Evolutionary conservation across 2,888 invertebrate genomes (phyloP).

Genomic region (Gnatocerus cornutus): DNA sequence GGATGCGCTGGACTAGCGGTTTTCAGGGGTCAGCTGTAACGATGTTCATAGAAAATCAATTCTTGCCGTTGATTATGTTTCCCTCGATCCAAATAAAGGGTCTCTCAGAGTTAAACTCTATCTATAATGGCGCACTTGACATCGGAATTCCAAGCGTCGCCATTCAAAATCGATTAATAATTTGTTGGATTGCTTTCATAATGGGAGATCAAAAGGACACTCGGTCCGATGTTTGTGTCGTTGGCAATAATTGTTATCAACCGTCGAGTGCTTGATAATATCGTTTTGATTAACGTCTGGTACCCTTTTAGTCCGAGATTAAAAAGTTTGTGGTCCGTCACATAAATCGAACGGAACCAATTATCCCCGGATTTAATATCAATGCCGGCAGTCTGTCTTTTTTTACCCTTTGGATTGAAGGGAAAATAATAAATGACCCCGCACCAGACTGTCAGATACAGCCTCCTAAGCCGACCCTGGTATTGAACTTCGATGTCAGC

Average conservation of each 20-base stretch:
- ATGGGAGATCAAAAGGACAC: constrained; percentile 34
- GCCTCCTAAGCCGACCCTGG: constrained; percentile 36
- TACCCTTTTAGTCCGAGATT: constrained; percentile 26
- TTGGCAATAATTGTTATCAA: constrained; percentile 32
- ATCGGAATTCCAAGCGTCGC: constrained; percentile 11
- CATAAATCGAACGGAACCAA: constrained; percentile 39
- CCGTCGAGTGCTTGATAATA: constrained; percentile 25
- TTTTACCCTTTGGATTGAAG: constrained; percentile 15
- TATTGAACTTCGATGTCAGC: constrained; percentile 53
- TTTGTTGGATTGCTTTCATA: constrained; percentile 33
- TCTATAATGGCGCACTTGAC: constrained; percentile 7
- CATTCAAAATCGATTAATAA: constrained; percentile 33
- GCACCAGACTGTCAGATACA: constrained; percentile 38
- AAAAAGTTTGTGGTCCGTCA: constrained; percentile 36
- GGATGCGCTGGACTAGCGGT: too few species aligned
- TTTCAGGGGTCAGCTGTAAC: too few species aligned
- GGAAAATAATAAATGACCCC: constrained; percentile 37
- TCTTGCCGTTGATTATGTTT: not conserved
- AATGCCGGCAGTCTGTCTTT: constrained; percentile 27
- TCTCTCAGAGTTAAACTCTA: constrained; percentile 2
- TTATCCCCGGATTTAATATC: constrained; percentile 39
- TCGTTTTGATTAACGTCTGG: constrained; percentile 35
- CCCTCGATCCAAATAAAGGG: constrained; percentile 2
- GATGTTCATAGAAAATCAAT: not conserved
- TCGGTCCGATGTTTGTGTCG: constrained; percentile 17